Evolutionary conservation across 2,113 vertebrate genomes (phyloP), one percentile per base, ranked within the genome.

Genomic region (Antechinus stuartii): DNA sequence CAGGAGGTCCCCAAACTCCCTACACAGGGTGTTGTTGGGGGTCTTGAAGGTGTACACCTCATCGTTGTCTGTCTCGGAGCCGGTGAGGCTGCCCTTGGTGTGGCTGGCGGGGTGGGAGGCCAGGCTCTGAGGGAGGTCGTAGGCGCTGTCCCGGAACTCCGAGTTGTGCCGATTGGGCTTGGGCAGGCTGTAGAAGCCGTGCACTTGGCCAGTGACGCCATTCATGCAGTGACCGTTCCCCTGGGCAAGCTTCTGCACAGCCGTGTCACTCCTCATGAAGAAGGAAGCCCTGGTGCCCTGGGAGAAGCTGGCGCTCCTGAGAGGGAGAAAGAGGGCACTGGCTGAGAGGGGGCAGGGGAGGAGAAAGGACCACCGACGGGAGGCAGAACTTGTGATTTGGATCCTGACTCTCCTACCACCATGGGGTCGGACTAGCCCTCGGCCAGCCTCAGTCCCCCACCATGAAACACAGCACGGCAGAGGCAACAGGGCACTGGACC

Each of bases 251-350:
- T 99, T 99, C 98, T 99, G 99, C 16, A 99, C 99, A 0, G 99
- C 99, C 0, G 99, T 99, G 98, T 99, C 99, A 0, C 99, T 99
- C 90, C 99, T 98, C 98, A 99, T 97, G 96, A 99, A 99, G 95
- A 99, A 98, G 11, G 98, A 99, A 42, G 99, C 99, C 90, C 99
- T 99, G 0, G 99, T 98, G 92, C 99, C 99, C 98, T 99, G 99
- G 54, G 99, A 99, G 98, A 99, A 99, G 98, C 99, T 99, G 98
- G 99, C 99, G 27, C 99, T 99, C 98, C 99, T 99, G 50, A 27
- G 91, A 96, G 3, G 47, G 97, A 90, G 97, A 96, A 49, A 47
- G 49, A 93, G 96, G 24, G 92, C 35, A 35, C 0, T 54, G n/a
- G n/a, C 4, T 0, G 0, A 0, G 6, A 12, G 26, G 49, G 49